Evolutionary conservation across 2,797 vertebrate genomes (phyloP).

Genomic region (Acanthis flammea): DNA sequence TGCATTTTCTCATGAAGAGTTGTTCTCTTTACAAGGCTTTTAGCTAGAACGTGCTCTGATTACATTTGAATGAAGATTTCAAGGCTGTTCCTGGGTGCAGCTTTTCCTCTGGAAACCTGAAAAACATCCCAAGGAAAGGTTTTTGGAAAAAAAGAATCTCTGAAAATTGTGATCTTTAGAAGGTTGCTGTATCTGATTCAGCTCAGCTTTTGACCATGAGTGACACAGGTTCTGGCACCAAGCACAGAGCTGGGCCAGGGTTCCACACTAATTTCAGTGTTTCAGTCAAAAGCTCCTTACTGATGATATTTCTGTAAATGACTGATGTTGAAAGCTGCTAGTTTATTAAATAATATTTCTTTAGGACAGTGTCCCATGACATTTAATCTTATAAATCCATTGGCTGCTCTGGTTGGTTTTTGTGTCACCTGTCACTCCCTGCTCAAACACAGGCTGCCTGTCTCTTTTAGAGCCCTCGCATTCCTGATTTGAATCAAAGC

Average conservation of each 20-base stretch:
- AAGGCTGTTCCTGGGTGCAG: not conserved
- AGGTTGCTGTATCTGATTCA: not conserved
- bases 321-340: not conserved
- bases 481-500: not conserved
- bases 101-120: not conserved
- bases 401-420: not conserved
- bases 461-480: not conserved
- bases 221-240: not conserved
- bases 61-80: not conserved
- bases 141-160: not conserved
- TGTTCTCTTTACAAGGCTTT: not conserved
- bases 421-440: not conserved
- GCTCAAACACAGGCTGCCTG: not conserved
- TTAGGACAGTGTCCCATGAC: fast-evolving
- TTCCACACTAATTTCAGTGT: not conserved
- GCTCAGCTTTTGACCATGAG: not conserved
- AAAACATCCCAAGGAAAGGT: not conserved
- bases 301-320: not conserved
- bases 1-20: not conserved
- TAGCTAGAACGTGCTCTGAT: not conserved
- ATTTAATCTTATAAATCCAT: not conserved
- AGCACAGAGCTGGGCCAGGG: fast-evolving
- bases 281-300: not conserved
- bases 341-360: not conserved
- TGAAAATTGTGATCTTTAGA: not conserved